phyloP scores from a whole-genome alignment of 2,888 invertebrate genomes.

The Cryptophagus acutangulus region DNA sequence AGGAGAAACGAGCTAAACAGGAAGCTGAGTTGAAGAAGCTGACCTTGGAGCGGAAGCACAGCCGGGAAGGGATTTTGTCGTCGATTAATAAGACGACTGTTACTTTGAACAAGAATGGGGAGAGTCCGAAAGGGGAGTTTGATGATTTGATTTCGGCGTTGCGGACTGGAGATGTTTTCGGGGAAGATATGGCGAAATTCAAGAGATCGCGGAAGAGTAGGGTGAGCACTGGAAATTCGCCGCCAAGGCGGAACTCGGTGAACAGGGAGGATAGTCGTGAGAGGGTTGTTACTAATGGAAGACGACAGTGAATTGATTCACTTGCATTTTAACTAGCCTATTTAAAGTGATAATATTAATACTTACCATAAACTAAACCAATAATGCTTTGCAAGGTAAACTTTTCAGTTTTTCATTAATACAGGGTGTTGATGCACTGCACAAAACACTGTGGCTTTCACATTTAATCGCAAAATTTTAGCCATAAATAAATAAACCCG shows the following conservation, averaged over 20 bases:
- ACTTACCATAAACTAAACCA: no score
- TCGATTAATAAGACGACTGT: slow-evolving; percentile 69
- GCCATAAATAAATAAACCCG: no score
- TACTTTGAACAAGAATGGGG: slow-evolving; percentile 54
- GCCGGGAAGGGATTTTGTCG: slow-evolving; percentile 69
- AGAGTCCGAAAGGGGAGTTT: slow-evolving; percentile 79
- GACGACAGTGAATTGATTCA: slow-evolving; percentile 2
- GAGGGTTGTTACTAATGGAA: slow-evolving; percentile 47
- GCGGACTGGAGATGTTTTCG: slow-evolving; percentile 91
- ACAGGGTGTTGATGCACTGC: no score
- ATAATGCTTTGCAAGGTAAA: no score
- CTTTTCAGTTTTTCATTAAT: no score
- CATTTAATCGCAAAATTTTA: no score
- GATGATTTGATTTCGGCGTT: slow-evolving; percentile 94
- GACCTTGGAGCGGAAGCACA: slow-evolving; percentile 80
- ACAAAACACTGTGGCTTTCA: no score
- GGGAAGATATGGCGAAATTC: slow-evolving; percentile 92
- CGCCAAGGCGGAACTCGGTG: slow-evolving; percentile 57
- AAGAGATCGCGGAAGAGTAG: slow-evolving; percentile 69
- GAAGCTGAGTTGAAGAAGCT: slow-evolving; percentile 86
- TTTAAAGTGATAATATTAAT: no score
- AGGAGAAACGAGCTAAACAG: slow-evolving; percentile 80
- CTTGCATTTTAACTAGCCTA: no score
- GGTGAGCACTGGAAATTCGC: slow-evolving; percentile 56
- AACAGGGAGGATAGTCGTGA: slow-evolving; percentile 67